These are phyloP conservation scores for Sphenopsis melanotis DNA, from an alignment of 2,797 vertebrate genomes.

Conservation along the genomic window DNA sequence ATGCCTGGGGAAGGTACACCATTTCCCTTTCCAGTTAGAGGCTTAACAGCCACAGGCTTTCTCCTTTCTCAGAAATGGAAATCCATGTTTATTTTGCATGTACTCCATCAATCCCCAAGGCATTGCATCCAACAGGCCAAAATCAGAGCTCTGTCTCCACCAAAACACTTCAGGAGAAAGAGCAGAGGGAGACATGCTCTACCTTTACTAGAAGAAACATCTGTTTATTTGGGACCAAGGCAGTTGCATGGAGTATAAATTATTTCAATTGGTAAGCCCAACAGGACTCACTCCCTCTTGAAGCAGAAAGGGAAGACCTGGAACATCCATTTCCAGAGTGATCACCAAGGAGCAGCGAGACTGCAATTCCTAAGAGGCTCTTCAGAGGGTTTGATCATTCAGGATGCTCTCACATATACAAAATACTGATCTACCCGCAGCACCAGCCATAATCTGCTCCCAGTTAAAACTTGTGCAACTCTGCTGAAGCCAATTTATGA, in stretches of 20 bases:
- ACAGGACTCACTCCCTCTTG: background rate
- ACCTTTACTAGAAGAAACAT: background rate
- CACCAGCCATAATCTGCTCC: background rate
- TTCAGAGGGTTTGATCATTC: background rate
- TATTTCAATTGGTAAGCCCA: background rate
- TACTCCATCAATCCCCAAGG: background rate
- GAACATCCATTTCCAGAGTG: background rate
- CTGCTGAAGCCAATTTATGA: slow-evolving; percentile 21
- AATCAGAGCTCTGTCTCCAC: background rate
- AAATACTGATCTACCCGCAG: background rate
- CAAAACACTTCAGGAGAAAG: background rate
- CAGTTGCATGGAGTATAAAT: background rate
- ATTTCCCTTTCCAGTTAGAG: slow-evolving; percentile 20
- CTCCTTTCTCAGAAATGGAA: slow-evolving; percentile 12
- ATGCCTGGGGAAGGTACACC: background rate
- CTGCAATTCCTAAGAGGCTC: background rate
- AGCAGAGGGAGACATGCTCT: background rate
- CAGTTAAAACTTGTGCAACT: background rate
- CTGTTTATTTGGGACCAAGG: background rate
- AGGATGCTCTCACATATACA: background rate
- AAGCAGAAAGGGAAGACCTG: background rate
- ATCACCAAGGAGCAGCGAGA: background rate
- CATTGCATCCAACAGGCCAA: background rate
- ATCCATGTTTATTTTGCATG: background rate
- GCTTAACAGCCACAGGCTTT: slow-evolving; percentile 8